A percentile compares a stretch with the other conserved stretches of the same genome.
phyloP scores from a whole-genome alignment of 2,797 vertebrate species.

The Coranthus polyacanthus region DNA sequence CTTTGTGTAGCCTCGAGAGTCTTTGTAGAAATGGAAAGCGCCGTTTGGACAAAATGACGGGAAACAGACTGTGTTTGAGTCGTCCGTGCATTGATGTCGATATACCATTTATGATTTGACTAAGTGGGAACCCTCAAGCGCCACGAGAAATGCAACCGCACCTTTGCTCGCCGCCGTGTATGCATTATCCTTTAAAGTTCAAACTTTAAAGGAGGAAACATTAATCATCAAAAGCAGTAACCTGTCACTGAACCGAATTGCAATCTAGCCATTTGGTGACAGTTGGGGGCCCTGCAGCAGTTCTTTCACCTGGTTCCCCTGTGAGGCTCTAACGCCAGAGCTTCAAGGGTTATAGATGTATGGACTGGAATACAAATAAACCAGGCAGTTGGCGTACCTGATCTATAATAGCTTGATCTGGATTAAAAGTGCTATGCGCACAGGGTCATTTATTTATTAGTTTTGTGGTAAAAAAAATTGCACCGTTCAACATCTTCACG shows the following conservation, averaged over 20 bases:
- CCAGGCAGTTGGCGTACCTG: slow-evolving; percentile 9
- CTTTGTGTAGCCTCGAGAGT: background rate
- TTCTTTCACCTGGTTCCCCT: slow-evolving; percentile 24
- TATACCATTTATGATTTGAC: too few species aligned
- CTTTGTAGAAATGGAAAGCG: too few species aligned
- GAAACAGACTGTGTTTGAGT: too few species aligned
- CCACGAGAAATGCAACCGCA: too few species aligned
- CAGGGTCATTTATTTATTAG: slow-evolving; percentile 36
- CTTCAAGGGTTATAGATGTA: slow-evolving; percentile 32
- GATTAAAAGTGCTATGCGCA: slow-evolving; percentile 23
- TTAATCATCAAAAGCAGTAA: slow-evolving; percentile 2
- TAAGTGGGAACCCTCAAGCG: too few species aligned
- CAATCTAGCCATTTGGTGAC: slow-evolving; percentile 5
- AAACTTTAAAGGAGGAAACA: slow-evolving; percentile 7
- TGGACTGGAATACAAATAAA: slow-evolving; percentile 50
- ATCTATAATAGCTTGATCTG: slow-evolving; percentile 18
- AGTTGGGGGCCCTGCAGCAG: slow-evolving; percentile 27
- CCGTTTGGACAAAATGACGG: too few species aligned
- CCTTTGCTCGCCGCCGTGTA: too few species aligned
- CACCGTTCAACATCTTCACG: slow-evolving; percentile 5
- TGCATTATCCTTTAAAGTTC: background rate
- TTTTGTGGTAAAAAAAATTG: slow-evolving; percentile 27
- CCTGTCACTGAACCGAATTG: background rate
- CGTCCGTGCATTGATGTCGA: too few species aligned
- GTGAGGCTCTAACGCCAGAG: slow-evolving; percentile 23